Percentiles rank a stretch among this genome's conserved stretches.
phyloP scores from a whole-genome alignment of 2,888 invertebrate species.

The Hedychridium roseum region DNA sequence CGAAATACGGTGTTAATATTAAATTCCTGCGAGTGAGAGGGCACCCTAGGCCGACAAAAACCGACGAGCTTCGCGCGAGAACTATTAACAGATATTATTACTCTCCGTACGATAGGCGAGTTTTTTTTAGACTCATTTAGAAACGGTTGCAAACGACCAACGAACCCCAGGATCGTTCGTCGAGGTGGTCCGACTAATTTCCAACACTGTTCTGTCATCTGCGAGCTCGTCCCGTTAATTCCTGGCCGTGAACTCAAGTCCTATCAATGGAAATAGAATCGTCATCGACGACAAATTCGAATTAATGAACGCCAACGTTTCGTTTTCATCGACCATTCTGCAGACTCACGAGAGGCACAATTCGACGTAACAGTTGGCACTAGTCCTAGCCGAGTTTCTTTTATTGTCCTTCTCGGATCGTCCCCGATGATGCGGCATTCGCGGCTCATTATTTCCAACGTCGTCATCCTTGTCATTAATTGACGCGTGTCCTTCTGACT shows the following conservation, averaged over 20 bases:
- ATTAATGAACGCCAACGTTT: conserved; percentile 57
- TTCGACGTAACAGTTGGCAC: conserved; percentile 49
- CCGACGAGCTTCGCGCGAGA: background rate
- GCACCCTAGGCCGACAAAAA: no score
- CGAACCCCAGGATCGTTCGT: background rate
- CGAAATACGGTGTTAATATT: conserved; percentile 44
- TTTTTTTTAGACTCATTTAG: background rate
- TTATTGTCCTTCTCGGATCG: conserved; percentile 42
- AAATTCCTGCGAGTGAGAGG: no score
- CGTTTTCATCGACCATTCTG: conserved; percentile 28
- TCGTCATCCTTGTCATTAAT: no score
- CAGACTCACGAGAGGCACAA: conserved; percentile 41
- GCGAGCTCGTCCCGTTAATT: conserved; percentile 9
- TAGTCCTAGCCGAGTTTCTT: conserved; percentile 38
- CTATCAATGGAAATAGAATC: conserved; percentile 45
- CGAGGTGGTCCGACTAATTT: background rate
- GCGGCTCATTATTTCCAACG: no score
- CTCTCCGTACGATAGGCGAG: background rate
- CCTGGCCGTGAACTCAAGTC: background rate
- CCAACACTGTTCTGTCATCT: conserved; percentile 8
- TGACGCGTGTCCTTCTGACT: no score
- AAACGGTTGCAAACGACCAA: background rate
- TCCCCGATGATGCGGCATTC: no score
- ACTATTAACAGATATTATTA: background rate
- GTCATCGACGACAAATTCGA: conserved; percentile 58